phyloP scores from a whole-genome alignment of 2,888 invertebrate species.

The Chironomus riparius region DNA sequence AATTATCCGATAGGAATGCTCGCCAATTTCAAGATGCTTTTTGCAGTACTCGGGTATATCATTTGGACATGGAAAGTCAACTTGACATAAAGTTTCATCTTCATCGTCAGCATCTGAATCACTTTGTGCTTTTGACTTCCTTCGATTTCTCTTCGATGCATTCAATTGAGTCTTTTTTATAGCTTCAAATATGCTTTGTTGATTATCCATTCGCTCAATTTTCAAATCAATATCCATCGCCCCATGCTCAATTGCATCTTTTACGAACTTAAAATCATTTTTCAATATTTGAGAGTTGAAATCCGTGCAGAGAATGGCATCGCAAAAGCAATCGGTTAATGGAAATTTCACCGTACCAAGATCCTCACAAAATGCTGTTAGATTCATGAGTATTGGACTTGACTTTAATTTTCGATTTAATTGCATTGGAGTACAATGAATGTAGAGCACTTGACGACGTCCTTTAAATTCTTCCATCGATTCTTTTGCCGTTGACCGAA shows the following conservation, averaged over 20 bases:
- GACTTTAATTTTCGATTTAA: neutral
- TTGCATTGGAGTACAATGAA: neutral
- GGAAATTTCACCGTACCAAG: neutral
- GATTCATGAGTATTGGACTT: neutral
- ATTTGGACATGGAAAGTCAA: constrained; percentile 10
- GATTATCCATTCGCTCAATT: neutral
- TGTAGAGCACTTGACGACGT: neutral
- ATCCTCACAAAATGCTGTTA: neutral
- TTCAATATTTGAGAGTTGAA: neutral
- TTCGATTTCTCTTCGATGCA: neutral
- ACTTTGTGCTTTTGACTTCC: neutral
- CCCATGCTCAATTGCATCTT: neutral
- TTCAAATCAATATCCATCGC: neutral
- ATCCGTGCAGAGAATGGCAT: neutral
- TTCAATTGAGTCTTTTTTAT: neutral
- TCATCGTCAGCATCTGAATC: neutral
- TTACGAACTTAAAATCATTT: neutral
- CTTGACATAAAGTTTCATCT: neutral
- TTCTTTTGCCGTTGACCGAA: neutral
- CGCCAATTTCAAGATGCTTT: neutral
- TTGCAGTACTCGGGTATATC: neutral
- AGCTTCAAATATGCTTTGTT: neutral
- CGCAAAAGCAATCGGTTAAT: neutral
- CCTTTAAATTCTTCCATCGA: neutral
- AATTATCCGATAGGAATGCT: constrained; percentile 5